These are phyloP conservation scores for Pan troglodytes DNA, from an alignment of 2,113 vertebrate genomes.

Conservation along the genomic window NHGRI_mPanTro3-v2.1_pri NC_086015.1:166081501-166082000, in stretches of 20 bases:
- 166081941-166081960: background rate
- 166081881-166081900: background rate
- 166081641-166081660: accelerated
- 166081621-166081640: too few relatives aligned
- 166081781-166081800: background rate
- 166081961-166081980: background rate
- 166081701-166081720: background rate
- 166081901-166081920: background rate
- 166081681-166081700: background rate
- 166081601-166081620: too few relatives aligned
- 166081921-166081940: background rate
- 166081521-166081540: too few relatives aligned
- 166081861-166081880: background rate
- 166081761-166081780: background rate
- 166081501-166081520: too few relatives aligned
- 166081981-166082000: background rate
- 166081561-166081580: too few relatives aligned
- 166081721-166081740: background rate
- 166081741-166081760: background rate
- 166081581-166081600: too few relatives aligned
- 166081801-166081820: background rate
- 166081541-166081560: too few relatives aligned
- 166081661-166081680: background rate
- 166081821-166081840: background rate
- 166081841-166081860: background rate